Evolutionary conservation across 1,140 invertebrate species (phyloP).

Genomic region (Anastrepha ludens): DNA sequence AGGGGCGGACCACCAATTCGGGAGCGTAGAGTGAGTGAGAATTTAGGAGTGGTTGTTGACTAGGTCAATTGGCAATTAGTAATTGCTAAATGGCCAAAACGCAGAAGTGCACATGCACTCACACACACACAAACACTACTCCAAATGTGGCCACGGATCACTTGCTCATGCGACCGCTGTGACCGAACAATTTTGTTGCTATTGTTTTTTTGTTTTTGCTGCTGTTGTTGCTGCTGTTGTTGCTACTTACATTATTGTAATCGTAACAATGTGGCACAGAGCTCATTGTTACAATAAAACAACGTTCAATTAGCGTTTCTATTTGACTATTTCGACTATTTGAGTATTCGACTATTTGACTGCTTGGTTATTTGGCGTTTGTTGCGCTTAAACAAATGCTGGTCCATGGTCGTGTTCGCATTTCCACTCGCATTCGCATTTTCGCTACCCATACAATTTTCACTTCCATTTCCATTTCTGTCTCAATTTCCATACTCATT

Average conservation of each 20-base stretch:
- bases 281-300: constrained; percentile 41
- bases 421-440: background rate
- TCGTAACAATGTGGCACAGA: constrained; percentile 7
- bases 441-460: background rate
- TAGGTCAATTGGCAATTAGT: constrained; percentile 50
- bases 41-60: constrained; percentile 12
- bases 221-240: constrained; percentile 17
- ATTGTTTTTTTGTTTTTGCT: constrained; percentile 15
- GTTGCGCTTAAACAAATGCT: constrained; percentile 21
- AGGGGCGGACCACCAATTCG: background rate
- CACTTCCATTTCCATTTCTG: background rate
- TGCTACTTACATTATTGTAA: background rate
- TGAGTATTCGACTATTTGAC: background rate
- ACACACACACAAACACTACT: background rate
- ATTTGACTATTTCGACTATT: constrained; percentile 9
- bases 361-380: constrained; percentile 1
- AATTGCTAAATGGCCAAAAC: constrained; percentile 11
- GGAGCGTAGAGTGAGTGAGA: background rate
- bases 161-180: constrained; percentile 28
- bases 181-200: constrained; percentile 21
- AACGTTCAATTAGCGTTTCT: constrained; percentile 50
- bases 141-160: background rate
- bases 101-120: background rate
- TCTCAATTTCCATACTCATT: constrained; percentile 11
- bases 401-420: background rate